phyloP scores from a whole-genome alignment of 2,113 vertebrate genomes.

The Mugil cephalus region DNA sequence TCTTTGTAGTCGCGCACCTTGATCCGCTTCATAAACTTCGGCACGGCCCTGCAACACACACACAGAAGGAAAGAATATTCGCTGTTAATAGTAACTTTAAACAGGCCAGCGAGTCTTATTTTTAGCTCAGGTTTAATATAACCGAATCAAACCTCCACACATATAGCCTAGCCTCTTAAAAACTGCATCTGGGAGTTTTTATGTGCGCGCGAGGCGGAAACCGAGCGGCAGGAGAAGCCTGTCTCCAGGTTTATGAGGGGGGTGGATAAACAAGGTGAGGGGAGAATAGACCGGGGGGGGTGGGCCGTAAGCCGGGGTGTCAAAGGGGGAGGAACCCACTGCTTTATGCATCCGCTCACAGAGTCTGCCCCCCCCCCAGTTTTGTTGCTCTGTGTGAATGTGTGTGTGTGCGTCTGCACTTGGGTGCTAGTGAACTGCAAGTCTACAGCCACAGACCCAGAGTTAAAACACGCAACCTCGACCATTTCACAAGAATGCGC shows the following conservation, averaged over 20 bases:
- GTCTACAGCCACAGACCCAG: constrained; percentile 36
- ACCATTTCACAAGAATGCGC: constrained; percentile 55
- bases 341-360: constrained; percentile 46
- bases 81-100: not conserved
- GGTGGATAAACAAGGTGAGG: constrained; percentile 58
- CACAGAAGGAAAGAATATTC: constrained; percentile 19
- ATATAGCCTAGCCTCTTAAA: not conserved
- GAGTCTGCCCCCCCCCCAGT: constrained; percentile 26
- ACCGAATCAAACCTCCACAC: not conserved
- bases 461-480: constrained; percentile 43
- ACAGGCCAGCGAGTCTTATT: not conserved
- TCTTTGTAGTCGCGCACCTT: constrained; percentile 97
- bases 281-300: constrained; percentile 8
- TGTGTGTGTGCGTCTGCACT: constrained; percentile 3
- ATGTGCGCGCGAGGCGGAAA: constrained; percentile 54
- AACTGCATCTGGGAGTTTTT: constrained; percentile 35
- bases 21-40: constrained; percentile 99
- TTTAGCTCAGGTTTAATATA: not conserved
- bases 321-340: constrained; percentile 32
- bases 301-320: constrained; percentile 10
- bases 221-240: constrained; percentile 54
- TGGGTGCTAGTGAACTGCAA: constrained; percentile 17
- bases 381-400: constrained; percentile 8
- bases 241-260: constrained; percentile 73
- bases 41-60: constrained; percentile 91